A percentile compares a stretch with the other conserved stretches of the same genome.
Evolutionary conservation across 2,888 invertebrate genomes (phyloP).

Genomic region (Epinotia demarniana): DNA sequence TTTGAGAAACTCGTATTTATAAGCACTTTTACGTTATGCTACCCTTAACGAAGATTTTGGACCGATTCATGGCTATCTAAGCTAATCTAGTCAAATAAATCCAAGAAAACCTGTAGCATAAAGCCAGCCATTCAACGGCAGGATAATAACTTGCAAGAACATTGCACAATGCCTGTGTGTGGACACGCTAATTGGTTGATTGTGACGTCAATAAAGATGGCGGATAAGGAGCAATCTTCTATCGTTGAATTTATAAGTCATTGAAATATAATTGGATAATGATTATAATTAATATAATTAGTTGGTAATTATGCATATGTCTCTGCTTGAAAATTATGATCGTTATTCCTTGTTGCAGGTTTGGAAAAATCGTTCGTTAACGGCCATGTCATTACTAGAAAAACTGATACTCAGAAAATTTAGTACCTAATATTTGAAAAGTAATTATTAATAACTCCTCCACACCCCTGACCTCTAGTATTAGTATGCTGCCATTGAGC

Average conservation of each 20-base stretch:
- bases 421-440: too few species aligned
- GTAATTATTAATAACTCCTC: too few species aligned
- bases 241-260: conserved; percentile 44
- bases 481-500: too few species aligned
- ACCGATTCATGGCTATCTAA: background rate
- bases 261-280: conserved; percentile 51
- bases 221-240: conserved; percentile 49
- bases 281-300: conserved; percentile 35
- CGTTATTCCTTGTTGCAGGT: too few species aligned
- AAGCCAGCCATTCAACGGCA: conserved; percentile 5
- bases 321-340: too few species aligned
- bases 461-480: too few species aligned
- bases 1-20: too few species aligned
- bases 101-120: conserved; percentile 1
- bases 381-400: too few species aligned
- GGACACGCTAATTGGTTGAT: conserved; percentile 66
- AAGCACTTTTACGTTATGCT: background rate
- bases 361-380: too few species aligned
- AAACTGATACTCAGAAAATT: too few species aligned
- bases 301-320: conserved; percentile 36
- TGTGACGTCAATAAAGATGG: conserved; percentile 67
- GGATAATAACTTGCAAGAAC: conserved; percentile 42
- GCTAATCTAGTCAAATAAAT: conserved; percentile 4
- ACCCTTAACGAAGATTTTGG: background rate
- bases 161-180: conserved; percentile 52